These are phyloP conservation scores for Cynoglossus semilaevis DNA, from an alignment of 2,113 vertebrate genomes.

Conservation along the genomic window DNA sequence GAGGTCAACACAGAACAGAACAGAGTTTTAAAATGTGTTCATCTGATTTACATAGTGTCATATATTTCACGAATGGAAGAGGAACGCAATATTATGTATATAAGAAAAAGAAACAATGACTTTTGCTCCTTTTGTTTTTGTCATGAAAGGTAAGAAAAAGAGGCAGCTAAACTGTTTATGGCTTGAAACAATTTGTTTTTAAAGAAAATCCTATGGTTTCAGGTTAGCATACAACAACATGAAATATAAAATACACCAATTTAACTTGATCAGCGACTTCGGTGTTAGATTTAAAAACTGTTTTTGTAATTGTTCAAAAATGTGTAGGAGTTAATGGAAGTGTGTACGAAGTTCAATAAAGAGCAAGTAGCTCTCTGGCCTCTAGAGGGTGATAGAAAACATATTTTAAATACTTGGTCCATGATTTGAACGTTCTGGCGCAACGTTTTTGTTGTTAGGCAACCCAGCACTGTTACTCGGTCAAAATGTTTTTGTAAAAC, in stretches of 20 bases:
- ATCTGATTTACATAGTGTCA: neutral
- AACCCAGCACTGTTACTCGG: too few species aligned
- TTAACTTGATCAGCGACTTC: neutral
- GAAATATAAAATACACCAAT: too few species aligned
- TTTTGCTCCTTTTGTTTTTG: slow-evolving; percentile 51
- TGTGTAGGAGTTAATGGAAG: too few species aligned
- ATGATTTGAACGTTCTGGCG: too few species aligned
- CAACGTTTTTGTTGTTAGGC: too few species aligned
- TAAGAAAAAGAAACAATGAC: slow-evolving; percentile 45
- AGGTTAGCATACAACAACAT: neutral
- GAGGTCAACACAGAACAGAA: slow-evolving; percentile 19
- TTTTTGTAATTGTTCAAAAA: neutral
- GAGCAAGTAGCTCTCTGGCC: too few species aligned
- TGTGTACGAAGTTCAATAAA: too few species aligned
- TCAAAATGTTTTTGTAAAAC: too few species aligned
- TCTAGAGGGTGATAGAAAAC: too few species aligned
- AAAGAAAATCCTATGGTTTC: neutral
- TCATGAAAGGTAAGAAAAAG: slow-evolving; percentile 22
- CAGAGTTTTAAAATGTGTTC: too few species aligned
- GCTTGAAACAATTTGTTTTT: slow-evolving; percentile 41
- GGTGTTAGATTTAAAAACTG: too few species aligned
- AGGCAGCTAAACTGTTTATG: slow-evolving; percentile 66
- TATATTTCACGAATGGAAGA: slow-evolving; percentile 11
- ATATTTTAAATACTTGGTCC: too few species aligned
- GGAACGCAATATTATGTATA: slow-evolving; percentile 46